A percentile compares a stretch with the other conserved stretches of the same genome.
phyloP scores from a whole-genome alignment of 2,888 invertebrate species.

The Seira musarum region DNA sequence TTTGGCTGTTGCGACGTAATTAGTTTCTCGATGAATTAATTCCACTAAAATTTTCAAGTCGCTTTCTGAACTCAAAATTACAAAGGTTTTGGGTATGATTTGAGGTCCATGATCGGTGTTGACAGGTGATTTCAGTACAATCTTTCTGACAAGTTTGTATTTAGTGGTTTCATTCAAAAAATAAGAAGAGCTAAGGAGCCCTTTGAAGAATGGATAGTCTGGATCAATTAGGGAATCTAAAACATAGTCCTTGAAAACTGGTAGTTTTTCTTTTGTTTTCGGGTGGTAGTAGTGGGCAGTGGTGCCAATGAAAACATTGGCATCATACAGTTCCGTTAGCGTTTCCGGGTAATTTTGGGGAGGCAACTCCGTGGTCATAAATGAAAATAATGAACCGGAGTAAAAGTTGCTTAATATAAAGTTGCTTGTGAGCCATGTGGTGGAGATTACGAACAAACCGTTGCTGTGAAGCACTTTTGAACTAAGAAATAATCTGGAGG shows the following conservation, averaged over 20 bases:
- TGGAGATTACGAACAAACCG: too few species aligned
- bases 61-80: constrained; percentile 36
- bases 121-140: background rate
- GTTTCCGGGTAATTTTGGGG: constrained; percentile 39
- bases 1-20: background rate
- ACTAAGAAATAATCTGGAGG: too few species aligned
- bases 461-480: too few species aligned
- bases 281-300: constrained; percentile 13
- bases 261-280: background rate
- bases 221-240: constrained; percentile 14
- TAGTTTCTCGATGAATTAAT: constrained; percentile 19
- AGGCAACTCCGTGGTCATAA: constrained; percentile 33
- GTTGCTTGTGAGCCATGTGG: constrained; percentile 10
- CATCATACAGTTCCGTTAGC: background rate
- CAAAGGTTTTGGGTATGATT: constrained; percentile 18
- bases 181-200: background rate
- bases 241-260: constrained; percentile 28
- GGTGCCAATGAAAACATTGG: constrained; percentile 33
- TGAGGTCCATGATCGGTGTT: background rate
- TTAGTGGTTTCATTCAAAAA: constrained; percentile 36
- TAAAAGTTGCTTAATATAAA: constrained; percentile 44
- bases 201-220: background rate
- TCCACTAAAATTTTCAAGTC: constrained; percentile 35
- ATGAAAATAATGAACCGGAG: constrained; percentile 31
- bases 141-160: constrained; percentile 37